Evolutionary conservation across 2,888 invertebrate genomes (phyloP).

Genomic region (Dasysyrphus tricinctus): DNA sequence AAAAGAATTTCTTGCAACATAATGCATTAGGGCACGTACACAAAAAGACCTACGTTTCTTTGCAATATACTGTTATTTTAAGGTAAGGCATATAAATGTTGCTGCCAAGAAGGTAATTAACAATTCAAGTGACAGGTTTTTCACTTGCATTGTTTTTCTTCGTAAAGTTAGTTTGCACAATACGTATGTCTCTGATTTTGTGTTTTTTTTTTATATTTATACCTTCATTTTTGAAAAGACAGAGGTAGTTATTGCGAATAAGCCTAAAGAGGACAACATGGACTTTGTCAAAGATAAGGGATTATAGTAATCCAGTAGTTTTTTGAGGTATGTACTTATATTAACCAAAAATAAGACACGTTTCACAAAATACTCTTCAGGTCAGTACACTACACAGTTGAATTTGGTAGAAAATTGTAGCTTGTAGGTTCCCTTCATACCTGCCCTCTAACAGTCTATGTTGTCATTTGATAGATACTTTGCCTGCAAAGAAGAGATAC

Average conservation of each 20-base stretch:
- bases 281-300: neutral
- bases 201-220: neutral
- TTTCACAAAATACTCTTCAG: neutral
- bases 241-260: neutral
- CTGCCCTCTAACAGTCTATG: too few relatives aligned
- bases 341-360: neutral
- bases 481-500: too few relatives aligned
- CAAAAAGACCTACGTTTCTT: neutral
- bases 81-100: slow-evolving; percentile 31
- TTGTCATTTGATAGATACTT: too few relatives aligned
- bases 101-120: slow-evolving; percentile 48
- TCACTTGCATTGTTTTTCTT: slow-evolving; percentile 39
- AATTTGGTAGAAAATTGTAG: too few relatives aligned
- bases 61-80: slow-evolving; percentile 61
- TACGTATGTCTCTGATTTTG: slow-evolving; percentile 23
- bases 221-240: neutral
- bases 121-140: slow-evolving; percentile 66
- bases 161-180: slow-evolving; percentile 9
- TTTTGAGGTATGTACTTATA: neutral
- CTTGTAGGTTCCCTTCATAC: too few relatives aligned
- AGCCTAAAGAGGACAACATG: neutral
- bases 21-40: slow-evolving; percentile 53
- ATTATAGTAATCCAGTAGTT: neutral
- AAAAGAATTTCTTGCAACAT: slow-evolving; percentile 25
- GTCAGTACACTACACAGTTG: neutral